Evolutionary conservation across 2,797 vertebrate genomes (phyloP).

Genomic region (Scolopax rusticola): DNA sequence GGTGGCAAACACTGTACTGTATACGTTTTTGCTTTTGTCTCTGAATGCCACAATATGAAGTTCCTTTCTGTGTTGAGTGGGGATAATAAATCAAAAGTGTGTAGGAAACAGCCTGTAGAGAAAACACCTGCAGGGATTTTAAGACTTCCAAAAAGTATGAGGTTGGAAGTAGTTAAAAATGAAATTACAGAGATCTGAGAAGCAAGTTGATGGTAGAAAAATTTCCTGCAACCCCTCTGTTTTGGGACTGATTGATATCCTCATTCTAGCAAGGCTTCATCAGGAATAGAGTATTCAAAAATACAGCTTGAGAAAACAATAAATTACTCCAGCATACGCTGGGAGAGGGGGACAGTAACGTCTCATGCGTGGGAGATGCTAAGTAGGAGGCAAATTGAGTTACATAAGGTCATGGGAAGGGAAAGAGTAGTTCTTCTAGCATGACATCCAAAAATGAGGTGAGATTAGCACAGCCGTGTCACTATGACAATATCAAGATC

Average conservation of each 20-base stretch:
- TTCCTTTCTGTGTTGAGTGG: neutral
- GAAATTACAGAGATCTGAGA: neutral
- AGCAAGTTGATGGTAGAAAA: neutral
- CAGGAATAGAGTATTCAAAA: neutral
- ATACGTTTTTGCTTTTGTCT: neutral
- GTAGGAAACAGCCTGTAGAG: slow-evolving; percentile 9
- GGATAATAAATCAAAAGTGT: neutral
- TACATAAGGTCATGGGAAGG: slow-evolving; percentile 77
- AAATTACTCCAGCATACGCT: slow-evolving; percentile 17
- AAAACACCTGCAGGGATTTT: slow-evolving; percentile 49
- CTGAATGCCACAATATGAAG: neutral
- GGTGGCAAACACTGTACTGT: neutral
- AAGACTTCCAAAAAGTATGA: neutral
- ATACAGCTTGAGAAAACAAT: slow-evolving; percentile 8
- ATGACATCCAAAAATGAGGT: slow-evolving; percentile 36
- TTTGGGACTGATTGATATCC: neutral
- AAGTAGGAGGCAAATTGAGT: slow-evolving; percentile 65
- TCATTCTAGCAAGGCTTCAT: neutral
- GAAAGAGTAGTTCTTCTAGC: slow-evolving; percentile 1
- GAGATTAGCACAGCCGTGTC: neutral
- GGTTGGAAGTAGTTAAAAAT: neutral
- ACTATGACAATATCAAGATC: neutral
- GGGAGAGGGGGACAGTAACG: neutral
- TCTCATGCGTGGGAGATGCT: slow-evolving; percentile 47
- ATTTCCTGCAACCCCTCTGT: neutral